These are phyloP conservation scores for Ascidia mentula DNA, from an alignment of 23 tunicate genomes.

Conservation along the genomic window DNA sequence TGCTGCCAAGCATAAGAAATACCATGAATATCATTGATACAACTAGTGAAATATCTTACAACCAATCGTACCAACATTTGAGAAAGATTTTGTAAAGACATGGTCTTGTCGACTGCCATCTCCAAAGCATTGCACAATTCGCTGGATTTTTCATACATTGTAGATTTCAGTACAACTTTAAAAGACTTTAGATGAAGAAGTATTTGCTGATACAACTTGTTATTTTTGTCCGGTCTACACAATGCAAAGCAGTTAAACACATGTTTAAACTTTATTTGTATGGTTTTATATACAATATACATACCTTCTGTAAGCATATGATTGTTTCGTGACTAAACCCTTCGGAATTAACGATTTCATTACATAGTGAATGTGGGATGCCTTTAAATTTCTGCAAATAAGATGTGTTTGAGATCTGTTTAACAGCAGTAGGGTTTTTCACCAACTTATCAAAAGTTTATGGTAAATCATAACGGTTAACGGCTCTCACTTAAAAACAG, in stretches of 20 bases:
- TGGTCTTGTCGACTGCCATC: constrained; percentile 14
- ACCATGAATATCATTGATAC: not conserved
- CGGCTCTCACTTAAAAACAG: constrained; percentile 37
- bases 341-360: constrained; percentile 29
- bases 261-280: not conserved
- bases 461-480: not conserved
- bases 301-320: constrained; percentile 51
- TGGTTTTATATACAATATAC: not conserved
- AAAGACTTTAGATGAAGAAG: constrained; percentile 37
- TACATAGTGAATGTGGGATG: constrained; percentile 64
- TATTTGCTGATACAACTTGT: constrained; percentile 51
- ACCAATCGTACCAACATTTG: constrained; percentile 28
- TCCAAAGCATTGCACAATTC: constrained; percentile 25
- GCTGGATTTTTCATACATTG: constrained; percentile 14
- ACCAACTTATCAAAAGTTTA: not conserved
- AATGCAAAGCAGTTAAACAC: no score
- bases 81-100: constrained; percentile 20
- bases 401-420: no score
- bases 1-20: not conserved
- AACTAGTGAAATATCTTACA: not conserved
- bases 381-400: constrained; percentile 33
- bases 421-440: not conserved
- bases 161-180: constrained; percentile 13
- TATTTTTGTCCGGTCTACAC: constrained; percentile 37
- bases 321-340: constrained; percentile 48